Evolutionary conservation across 2,113 vertebrate genomes (phyloP).

Genomic region (Pachycephala philippinensis): DNA sequence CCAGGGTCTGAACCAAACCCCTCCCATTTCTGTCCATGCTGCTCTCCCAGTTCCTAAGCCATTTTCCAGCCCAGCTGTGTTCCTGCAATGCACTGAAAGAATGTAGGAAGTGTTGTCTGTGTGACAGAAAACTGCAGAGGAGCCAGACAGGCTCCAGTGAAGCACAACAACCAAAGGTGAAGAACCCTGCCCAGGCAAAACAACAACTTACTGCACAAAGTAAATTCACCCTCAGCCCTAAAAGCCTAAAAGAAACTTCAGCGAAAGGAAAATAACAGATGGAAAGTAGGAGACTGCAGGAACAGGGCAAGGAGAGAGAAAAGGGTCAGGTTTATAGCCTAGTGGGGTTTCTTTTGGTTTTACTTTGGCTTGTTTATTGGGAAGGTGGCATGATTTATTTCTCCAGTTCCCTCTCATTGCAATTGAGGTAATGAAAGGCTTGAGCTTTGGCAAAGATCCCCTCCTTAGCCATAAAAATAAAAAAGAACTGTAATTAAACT

Average conservation of each 20-base stretch:
- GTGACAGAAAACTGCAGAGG: neutral
- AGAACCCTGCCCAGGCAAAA: neutral
- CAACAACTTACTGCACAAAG: neutral
- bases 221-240: neutral
- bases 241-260: neutral
- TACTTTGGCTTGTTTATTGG: neutral
- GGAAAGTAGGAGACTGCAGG: neutral
- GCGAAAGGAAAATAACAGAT: neutral
- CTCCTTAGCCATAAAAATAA: neutral
- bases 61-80: fast-evolving
- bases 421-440: constrained; percentile 19
- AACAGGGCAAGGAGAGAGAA: neutral
- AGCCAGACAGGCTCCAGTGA: neutral
- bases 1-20: neutral
- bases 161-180: neutral
- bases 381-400: neutral
- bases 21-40: neutral
- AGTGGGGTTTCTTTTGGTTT: neutral
- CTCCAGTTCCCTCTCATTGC: neutral
- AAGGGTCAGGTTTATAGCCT: fast-evolving
- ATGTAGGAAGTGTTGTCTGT: fast-evolving
- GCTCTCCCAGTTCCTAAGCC: neutral
- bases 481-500: constrained; percentile 17
- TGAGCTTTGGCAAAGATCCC: constrained; percentile 15
- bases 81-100: neutral